These are phyloP conservation scores for Orchesella flavescens DNA, from an alignment of 2,888 invertebrate species.

Conservation along the genomic window DNA sequence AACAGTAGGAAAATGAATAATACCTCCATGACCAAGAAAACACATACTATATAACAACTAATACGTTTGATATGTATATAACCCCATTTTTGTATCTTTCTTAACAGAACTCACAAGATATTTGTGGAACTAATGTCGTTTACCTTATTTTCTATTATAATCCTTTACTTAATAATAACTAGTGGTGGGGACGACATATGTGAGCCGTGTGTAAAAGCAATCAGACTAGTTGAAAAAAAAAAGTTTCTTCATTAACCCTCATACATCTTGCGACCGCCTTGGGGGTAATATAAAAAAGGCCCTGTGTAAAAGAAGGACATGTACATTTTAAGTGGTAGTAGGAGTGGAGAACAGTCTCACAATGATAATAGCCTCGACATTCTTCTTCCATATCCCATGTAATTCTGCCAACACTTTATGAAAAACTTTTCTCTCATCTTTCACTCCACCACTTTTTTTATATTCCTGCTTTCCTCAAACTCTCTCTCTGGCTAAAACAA, in stretches of 20 bases:
- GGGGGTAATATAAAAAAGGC: conserved; percentile 34
- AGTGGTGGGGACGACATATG: conserved; percentile 26
- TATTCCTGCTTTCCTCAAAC: neutral
- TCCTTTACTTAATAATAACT: conserved; percentile 36
- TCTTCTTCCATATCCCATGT: neutral
- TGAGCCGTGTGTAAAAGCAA: conserved; percentile 38
- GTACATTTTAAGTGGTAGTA: neutral
- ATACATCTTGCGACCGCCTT: conserved; percentile 35
- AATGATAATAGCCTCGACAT: conserved; percentile 13
- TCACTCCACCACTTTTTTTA: conserved; percentile 5
- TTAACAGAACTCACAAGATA: neutral
- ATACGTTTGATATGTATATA: too few relatives aligned
- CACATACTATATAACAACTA: neutral
- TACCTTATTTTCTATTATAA: conserved; percentile 25
- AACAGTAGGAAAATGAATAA: neutral
- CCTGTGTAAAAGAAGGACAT: neutral
- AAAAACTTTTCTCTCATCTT: conserved; percentile 25
- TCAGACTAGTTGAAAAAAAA: conserved; percentile 38
- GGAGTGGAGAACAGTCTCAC: neutral
- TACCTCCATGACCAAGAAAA: neutral
- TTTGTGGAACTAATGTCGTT: conserved; percentile 3
- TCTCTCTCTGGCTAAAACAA: neutral
- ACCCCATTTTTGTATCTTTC: neutral
- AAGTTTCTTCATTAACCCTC: conserved; percentile 54
- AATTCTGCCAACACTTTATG: conserved; percentile 19